Base-by-base conservation (phyloP, 2,888 invertebrate species). In the Cyrtodaria siliqua region DNA sequence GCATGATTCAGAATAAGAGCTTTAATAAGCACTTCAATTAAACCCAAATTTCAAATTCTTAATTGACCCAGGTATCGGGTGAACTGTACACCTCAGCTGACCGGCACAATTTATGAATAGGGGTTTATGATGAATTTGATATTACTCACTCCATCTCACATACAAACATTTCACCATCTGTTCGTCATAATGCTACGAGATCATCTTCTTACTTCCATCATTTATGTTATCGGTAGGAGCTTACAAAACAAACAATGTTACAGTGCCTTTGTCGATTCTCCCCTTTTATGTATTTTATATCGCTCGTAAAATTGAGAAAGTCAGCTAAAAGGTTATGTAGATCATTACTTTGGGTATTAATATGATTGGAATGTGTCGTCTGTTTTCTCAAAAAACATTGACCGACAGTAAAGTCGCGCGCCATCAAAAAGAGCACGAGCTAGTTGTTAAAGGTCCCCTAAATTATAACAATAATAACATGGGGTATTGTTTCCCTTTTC, bases 241-340 rank as follows among this genome's bases (percentile, higher is more conserved):
- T 71, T 71, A 71, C 70, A 63, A 71, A 71, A 71, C 57, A 71
- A 71, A 71, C 70, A 71, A 23, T 50, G 50, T 63, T 57, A 20
- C 40, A 23, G 42, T 40, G n/a, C 50, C 49, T 63, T 71, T 63
- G 63, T 71, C 63, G 62, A 52, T 63, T 61, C 44, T 49, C 42
- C 18, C 63, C 42, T 69, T 67, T 57, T 56, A 63, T 71, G 70
- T 57, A 57, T 33, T 62, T 71, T 71, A 63, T 63, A 63, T 57
- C 57, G 63, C 24, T 63, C 63, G 42, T 71, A 63, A 71, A 71
- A 33, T 63, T 57, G 59, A 63, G 61, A 70, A 56, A 63, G 70
- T 71, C 70, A 71, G 47, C 50, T 20, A 40, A 57, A 52, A 63
- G 57, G 56, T 57, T 49, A 71, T 24, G n/a, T 40, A 55, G 56